Evolutionary conservation across 2,797 vertebrate species (phyloP).

Genomic region (Poecile montanus): DNA sequence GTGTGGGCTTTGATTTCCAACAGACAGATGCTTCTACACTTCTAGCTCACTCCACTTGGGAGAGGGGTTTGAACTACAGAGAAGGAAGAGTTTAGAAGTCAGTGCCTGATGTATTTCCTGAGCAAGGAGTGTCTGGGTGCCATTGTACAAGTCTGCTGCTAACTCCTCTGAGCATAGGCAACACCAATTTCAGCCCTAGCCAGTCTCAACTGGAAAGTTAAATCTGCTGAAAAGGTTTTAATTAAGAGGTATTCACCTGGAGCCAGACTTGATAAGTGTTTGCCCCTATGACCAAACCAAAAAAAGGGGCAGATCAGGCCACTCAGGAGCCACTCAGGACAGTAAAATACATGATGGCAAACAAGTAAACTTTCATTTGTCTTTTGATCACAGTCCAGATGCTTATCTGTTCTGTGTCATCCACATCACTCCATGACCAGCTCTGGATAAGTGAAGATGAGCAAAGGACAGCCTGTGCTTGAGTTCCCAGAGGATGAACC

Average conservation of each 20-base stretch:
- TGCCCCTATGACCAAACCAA: neutral
- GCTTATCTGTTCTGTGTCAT: neutral
- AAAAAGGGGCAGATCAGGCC: neutral
- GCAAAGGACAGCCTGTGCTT: neutral
- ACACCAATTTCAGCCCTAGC: neutral
- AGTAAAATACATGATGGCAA: neutral
- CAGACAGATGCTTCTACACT: neutral
- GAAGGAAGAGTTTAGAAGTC: neutral
- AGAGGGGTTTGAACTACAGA: neutral
- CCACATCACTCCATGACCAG: neutral
- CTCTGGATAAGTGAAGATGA: neutral
- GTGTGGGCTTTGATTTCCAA: neutral
- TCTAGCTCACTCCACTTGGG: neutral
- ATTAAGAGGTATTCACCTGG: neutral
- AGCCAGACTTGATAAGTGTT: neutral
- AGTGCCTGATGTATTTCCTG: neutral
- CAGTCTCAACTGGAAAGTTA: neutral
- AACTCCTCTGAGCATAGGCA: neutral
- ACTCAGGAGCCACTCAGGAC: neutral
- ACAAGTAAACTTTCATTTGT: rapidly evolving
- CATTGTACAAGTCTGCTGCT: neutral
- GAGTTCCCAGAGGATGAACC: neutral
- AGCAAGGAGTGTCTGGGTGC: neutral
- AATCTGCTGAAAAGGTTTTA: neutral
- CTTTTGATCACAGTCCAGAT: neutral